Base-by-base conservation (phyloP, 2,797 vertebrate species). In the Tragopan temminckii region DNA sequence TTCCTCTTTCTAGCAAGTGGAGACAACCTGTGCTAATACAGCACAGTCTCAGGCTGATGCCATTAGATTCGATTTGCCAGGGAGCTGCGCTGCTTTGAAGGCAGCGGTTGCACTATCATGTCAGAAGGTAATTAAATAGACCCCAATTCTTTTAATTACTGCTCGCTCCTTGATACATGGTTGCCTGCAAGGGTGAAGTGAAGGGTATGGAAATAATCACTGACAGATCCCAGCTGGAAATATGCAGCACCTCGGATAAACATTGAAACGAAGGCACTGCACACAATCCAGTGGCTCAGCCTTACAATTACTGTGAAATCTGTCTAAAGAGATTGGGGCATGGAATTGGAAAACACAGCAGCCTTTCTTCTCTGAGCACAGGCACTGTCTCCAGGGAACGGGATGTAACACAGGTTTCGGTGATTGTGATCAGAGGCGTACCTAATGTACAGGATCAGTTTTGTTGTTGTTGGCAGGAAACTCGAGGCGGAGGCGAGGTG, bases 61-160 rank as follows among this genome's bases (percentile, higher is more conserved):
- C 0, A 6, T 78, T 94, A 46, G 78, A 18, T 75, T 85, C 19
- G 20, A 40, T 94, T 94, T 83, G 91, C 88, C 38, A 77, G 63
- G 52, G 70, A 89, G 43, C 25, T 14, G n/a, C 8, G 19, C 82
- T 75, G 88, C 71, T 91, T 87, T 75, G 90, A 85, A 80, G 82
- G 89, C 93, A 94, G 84, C 27, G 6, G 0, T 57, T 29, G 71
- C 3, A 15, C 78, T 87, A 40, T 12, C 2, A 0, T 89, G 92
- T 95, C 89, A 93, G 90, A 83, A 97, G 90, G 92, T 95, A 97
- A 97, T 97, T 97, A 97, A 97, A 96, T 92, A 96, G 95, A 92
- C 88, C 95, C 94, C 90, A 94, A 82, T 95, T 97, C 94, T 94
- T 96, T 86, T 97, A 97, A 97, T 97, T 97, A 95, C 92, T 84